Base-by-base conservation (phyloP, 1,140 invertebrate genomes). In the Camponotus floridanus region DNA sequence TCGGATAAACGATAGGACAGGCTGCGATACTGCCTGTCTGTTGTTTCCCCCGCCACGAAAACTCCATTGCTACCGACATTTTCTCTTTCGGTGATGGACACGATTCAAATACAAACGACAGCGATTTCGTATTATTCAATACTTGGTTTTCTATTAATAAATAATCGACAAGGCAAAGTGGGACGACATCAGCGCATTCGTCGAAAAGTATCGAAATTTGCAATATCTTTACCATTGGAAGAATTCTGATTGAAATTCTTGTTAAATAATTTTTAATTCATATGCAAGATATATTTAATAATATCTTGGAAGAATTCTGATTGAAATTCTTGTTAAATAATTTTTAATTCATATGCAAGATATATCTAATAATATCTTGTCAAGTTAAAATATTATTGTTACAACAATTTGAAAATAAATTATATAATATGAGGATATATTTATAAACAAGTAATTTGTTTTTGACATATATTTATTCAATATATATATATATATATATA, bases 1-100 rank as follows among this genome's bases (percentile, higher is more conserved):
- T 74, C 88, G 76, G 42, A 85, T 65, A 55, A 11, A 57, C 64
- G 84, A 88, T 86, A 81, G 48, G n/a, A 73, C 79, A 73, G 9
- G 70, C 45, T 79, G 36, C 57, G 15, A 42, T 55, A 61, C 55
- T 61, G 36, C 15, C 57, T 64, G 6, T 11, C 61, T 21, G n/a
- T 26, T 85, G 8, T 18, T 33, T 8, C 3, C 5, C 7, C 8
- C 13, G 6, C 15, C 3, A 13, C 57, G 15, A 33, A 31, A 21
- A 21, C 8, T 6, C n/a, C 9, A 33, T 0, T 45, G 36, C 3
- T 1, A 18, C 2, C 13, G 26, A 26, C 26, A 36, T 76, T 57
- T 55, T 33, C 33, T 62, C n/a, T 67, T 21, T 76, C n/a, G 1
- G 5, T 64, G 9, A 45, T 8, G 15, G 4, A 9, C 8, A 36